Base-by-base conservation (phyloP, 1,140 invertebrate species). In the Pachypsylla venusta region DNA sequence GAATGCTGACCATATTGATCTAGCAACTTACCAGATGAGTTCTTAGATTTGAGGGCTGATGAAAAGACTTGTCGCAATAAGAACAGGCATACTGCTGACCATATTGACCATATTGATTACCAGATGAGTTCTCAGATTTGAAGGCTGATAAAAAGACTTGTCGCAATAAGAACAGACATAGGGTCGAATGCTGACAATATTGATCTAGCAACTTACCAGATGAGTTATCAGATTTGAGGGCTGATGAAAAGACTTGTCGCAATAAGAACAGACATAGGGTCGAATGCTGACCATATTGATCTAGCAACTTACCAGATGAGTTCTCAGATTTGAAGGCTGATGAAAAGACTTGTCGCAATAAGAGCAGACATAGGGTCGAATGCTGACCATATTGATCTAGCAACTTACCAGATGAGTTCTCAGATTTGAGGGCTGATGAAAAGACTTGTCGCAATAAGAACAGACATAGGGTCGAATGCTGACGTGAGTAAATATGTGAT, bases 401-500 rank as follows among this genome's bases (percentile, higher is more conserved):
- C 16, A 5, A 48, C 42, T 48, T n/a, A 48, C 42, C 42, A 48
- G 5, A 19, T 48, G 42, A 5, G 42, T 48, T 48, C 42, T 5
- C n/a, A 48, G n/a, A n/a, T 48, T 48, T 7, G 42, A 48, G 7
- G 42, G 42, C n/a, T 48, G 42, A 19, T 48, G 42, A 22, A 48
- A 48, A 22, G 42, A 48, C 42, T 48, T 48, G 16, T 5, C 4
- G 42, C 42, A 48, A 10, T 22, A 22, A 3, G 4, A 19, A 22
- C 42, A 48, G n/a, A 5, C 42, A 48, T 48, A 48, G 4, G 42
- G 42, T 5, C 42, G 42, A 48, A 48, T 48, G n/a, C 42, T 48
- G n/a, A 48, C 42, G n/a, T 48, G 42, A n/a, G 42, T 48, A 22
- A 48, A 48, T 5, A 48, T 48, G 42, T 48, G 42, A 48, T 48